Percentiles rank a stretch among this genome's conserved stretches.
These are phyloP conservation scores for Serrognathus titanus DNA, from an alignment of 2,888 invertebrate species.

Conservation along the genomic window DNA sequence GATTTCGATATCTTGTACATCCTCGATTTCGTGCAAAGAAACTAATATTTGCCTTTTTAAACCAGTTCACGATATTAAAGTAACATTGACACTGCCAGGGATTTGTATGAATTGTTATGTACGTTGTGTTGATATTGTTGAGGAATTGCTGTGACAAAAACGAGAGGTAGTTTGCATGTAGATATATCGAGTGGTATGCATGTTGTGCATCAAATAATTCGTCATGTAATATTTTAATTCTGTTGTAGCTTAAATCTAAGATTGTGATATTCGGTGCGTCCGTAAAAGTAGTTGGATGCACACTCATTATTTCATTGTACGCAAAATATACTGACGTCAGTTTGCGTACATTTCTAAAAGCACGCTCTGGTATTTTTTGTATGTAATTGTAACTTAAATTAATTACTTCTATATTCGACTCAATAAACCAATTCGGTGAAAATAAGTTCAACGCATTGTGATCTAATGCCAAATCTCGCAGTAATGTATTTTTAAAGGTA, in stretches of 20 bases:
- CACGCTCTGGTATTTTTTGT: slow-evolving; percentile 1
- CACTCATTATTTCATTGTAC: slow-evolving; percentile 6
- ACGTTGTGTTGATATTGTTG: neutral
- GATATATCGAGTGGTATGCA: too few relatives aligned
- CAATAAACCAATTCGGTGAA: too few relatives aligned
- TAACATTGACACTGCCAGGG: neutral
- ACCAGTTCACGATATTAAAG: neutral
- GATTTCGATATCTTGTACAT: neutral
- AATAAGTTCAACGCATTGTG: too few relatives aligned
- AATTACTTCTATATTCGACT: neutral
- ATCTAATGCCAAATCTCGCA: too few relatives aligned
- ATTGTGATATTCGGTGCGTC: neutral
- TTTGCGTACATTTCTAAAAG: slow-evolving; percentile 1
- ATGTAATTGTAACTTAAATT: slow-evolving; percentile 6
- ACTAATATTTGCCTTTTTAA: neutral
- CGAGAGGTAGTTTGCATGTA: neutral
- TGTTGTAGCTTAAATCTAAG: slow-evolving; percentile 7
- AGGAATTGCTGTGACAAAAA: neutral
- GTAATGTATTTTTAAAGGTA: too few relatives aligned
- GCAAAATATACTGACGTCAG: slow-evolving; percentile 3
- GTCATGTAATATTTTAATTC: neutral
- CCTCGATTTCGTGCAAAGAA: neutral
- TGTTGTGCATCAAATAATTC: neutral
- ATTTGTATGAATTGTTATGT: neutral
- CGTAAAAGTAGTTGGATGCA: slow-evolving; percentile 7